Evolutionary conservation across 2,797 vertebrate species (phyloP).

Genomic region (Phoeniculus purpureus): DNA sequence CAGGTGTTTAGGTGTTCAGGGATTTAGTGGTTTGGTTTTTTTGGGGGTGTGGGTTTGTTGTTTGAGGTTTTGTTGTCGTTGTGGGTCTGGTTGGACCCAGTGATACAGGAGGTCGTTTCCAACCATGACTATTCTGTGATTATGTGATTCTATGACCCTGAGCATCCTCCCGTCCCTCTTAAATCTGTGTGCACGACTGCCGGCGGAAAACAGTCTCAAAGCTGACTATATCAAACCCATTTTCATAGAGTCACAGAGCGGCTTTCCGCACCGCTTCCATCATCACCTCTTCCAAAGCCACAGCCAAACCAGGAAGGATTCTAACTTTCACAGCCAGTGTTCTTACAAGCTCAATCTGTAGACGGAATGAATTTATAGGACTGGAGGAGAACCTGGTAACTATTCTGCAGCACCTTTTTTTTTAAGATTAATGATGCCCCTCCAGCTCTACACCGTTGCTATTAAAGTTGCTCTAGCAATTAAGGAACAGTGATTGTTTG

Average conservation of each 20-base stretch:
- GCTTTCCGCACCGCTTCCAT: background rate
- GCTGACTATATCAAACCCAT: too few relatives aligned
- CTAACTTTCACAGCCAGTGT: background rate
- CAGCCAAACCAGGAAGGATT: background rate
- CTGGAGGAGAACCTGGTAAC: background rate
- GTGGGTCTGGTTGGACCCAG: too few relatives aligned
- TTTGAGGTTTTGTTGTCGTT: too few relatives aligned
- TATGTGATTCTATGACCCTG: background rate
- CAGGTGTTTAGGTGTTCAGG: too few relatives aligned
- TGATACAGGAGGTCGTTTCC: too few relatives aligned
- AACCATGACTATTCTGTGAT: too few relatives aligned
- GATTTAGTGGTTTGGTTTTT: too few relatives aligned
- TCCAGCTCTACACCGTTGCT: conserved; percentile 8
- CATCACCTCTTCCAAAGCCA: background rate
- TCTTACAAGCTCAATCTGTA: background rate
- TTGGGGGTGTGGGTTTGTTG: too few relatives aligned
- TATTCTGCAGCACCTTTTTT: background rate
- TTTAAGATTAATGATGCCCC: background rate
- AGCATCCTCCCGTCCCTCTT: background rate
- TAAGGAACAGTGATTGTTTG: background rate
- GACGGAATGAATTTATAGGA: background rate
- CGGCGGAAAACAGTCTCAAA: background rate
- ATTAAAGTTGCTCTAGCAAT: conserved; percentile 7
- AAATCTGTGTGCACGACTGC: background rate
- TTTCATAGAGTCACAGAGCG: background rate